Percentiles rank a stretch among this genome's conserved stretches.
Evolutionary conservation across 2,113 vertebrate genomes (phyloP).

Genomic region (Daphoenositta chrysoptera): DNA sequence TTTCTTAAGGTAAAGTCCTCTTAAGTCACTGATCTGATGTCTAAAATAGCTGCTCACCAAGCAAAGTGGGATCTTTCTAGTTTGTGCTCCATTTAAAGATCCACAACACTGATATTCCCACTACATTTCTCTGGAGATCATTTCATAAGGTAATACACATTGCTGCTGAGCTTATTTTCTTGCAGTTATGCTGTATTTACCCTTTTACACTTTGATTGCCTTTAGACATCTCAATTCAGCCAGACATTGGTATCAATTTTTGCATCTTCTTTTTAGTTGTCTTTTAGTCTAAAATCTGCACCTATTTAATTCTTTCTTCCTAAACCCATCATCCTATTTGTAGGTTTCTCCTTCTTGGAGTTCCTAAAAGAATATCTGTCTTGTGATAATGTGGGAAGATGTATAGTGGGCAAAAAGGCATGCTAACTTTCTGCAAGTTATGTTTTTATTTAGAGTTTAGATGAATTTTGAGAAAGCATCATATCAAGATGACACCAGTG

Average conservation of each 20-base stretch:
- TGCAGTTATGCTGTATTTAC: not conserved
- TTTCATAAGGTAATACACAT: not conserved
- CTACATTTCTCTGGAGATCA: not conserved
- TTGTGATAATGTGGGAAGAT: constrained; percentile 38
- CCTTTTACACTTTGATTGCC: not conserved
- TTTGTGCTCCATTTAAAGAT: not conserved
- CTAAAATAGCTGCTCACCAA: not conserved
- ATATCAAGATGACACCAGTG: not conserved
- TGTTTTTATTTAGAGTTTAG: not conserved
- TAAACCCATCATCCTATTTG: not conserved
- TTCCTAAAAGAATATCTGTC: not conserved
- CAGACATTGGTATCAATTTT: not conserved
- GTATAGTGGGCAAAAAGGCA: not conserved
- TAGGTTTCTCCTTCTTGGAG: not conserved
- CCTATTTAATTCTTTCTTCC: not conserved
- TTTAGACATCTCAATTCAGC: not conserved
- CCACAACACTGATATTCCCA: not conserved
- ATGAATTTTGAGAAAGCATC: not conserved
- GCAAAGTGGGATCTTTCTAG: not conserved
- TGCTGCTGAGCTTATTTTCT: not conserved
- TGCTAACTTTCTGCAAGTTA: not conserved
- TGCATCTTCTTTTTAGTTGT: not conserved
- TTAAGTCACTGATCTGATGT: not conserved
- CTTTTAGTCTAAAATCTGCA: not conserved
- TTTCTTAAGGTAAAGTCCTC: not conserved